Conservation (phyloP, 2,113 vertebrate genomes). For the Sceloporus tristichus region DNA sequence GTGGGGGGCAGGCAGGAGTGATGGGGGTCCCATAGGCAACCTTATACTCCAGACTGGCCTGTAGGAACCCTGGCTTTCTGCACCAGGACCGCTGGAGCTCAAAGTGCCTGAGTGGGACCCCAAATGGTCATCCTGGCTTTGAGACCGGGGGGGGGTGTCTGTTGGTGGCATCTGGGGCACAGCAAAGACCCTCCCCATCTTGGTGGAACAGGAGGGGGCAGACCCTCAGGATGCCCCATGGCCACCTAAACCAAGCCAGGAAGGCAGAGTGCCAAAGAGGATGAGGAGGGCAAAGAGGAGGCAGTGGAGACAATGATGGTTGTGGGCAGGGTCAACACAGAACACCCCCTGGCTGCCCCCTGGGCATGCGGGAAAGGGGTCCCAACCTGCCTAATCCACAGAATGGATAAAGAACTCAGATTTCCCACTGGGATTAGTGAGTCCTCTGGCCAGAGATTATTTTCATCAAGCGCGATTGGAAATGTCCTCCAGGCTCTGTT, state of each 20-base stretch:
- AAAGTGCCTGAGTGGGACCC: too few species aligned
- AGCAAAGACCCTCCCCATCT: too few species aligned
- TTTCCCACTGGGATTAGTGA: conserved; percentile 21
- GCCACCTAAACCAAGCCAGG: background rate
- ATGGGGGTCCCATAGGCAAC: background rate
- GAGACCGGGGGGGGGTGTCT: too few species aligned
- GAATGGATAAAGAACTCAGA: background rate
- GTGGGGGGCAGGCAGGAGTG: background rate
- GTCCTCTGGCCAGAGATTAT: background rate
- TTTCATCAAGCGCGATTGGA: background rate
- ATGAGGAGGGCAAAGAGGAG: background rate
- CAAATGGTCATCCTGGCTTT: too few species aligned
- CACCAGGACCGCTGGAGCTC: too few species aligned
- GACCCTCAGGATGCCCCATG: background rate
- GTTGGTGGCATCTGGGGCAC: too few species aligned
- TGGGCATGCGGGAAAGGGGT: background rate
- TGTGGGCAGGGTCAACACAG: background rate
- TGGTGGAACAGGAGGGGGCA: background rate
- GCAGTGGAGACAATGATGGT: too few species aligned
- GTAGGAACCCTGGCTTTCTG: background rate
- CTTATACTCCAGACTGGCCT: background rate
- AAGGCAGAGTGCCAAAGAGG: background rate
- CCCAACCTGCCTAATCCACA: background rate
- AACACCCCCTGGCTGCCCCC: too few species aligned
- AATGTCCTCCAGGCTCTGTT: conserved; percentile 5